Evolutionary conservation across 2,888 invertebrate genomes (phyloP).

Genomic region (Cotesia congregata): DNA sequence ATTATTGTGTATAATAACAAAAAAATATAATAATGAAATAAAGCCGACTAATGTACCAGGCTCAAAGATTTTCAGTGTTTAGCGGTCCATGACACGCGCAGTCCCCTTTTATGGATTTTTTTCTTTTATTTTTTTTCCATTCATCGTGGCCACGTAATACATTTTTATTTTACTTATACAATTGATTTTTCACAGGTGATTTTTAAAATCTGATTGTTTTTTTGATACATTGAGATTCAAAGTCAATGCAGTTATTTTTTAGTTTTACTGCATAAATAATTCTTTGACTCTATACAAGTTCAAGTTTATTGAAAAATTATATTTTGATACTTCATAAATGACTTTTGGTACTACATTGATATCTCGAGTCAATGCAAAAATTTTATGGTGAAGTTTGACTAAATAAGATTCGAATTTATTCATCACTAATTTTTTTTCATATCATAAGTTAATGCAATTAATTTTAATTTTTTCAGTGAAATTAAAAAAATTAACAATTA

Average conservation of each 20-base stretch:
- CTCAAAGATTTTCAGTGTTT: constrained; percentile 35
- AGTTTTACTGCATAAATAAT: not conserved
- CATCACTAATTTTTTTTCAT: no score
- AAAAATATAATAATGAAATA: constrained; percentile 16
- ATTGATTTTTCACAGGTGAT: not conserved
- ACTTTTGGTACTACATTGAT: no score
- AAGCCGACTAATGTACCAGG: constrained; percentile 31
- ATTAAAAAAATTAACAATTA: no score
- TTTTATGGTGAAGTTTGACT: no score
- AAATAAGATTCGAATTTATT: no score
- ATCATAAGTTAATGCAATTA: no score
- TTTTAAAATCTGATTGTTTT: not conserved
- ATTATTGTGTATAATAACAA: not conserved
- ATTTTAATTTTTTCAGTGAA: no score
- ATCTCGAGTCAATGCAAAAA: no score
- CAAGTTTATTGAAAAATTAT: no score
- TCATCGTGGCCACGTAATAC: not conserved
- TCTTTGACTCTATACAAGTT: no score
- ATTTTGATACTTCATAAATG: no score
- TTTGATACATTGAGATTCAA: not conserved
- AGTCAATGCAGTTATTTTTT: not conserved
- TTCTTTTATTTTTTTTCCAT: not conserved
- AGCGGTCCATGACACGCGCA: constrained; percentile 39
- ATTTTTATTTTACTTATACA: not conserved
- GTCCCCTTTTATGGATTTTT: constrained; percentile 21